phyloP scores from a whole-genome alignment of 2,113 vertebrate species.

The Malurus melanocephalus region DNA sequence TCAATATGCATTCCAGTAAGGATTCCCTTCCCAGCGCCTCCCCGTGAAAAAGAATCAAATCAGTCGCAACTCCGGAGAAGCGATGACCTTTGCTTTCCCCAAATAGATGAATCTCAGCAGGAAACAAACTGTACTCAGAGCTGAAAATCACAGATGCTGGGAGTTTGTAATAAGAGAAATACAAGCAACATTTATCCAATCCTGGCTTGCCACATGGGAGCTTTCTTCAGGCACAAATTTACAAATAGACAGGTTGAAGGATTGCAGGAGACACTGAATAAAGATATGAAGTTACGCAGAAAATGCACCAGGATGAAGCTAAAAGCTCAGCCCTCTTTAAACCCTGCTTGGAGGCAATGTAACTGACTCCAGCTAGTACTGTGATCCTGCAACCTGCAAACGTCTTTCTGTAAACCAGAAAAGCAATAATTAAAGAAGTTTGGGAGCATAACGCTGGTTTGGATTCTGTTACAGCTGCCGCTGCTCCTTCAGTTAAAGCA shows the following conservation, averaged over 20 bases:
- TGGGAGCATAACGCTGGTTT: not conserved
- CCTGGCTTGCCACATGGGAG: conserved; percentile 51
- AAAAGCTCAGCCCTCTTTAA: not conserved
- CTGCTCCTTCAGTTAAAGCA: conserved; percentile 45
- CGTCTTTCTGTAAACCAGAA: not conserved
- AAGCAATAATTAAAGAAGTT: conserved; percentile 48
- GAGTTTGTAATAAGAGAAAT: conserved; percentile 54
- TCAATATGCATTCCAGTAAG: conserved; percentile 62
- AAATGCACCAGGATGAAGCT: conserved; percentile 30
- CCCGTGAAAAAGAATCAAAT: conserved; percentile 40
- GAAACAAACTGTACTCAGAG: conserved; percentile 58
- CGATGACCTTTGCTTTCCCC: conserved; percentile 33
- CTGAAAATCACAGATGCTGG: conserved; percentile 58
- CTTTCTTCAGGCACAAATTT: conserved; percentile 29
- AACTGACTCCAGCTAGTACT: not conserved
- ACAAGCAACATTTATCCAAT: conserved; percentile 61
- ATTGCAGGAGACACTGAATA: conserved; percentile 51
- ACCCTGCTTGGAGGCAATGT: not conserved
- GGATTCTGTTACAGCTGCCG: conserved; percentile 19
- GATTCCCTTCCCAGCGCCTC: conserved; percentile 37
- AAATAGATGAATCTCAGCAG: conserved; percentile 42
- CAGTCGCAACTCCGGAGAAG: conserved; percentile 2
- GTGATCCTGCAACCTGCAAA: conserved; percentile 1
- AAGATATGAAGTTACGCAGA: not conserved
- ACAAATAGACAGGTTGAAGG: conserved; percentile 55